Base-by-base conservation (phyloP, 2,113 vertebrate species). In the Tetrao urogallus region DNA sequence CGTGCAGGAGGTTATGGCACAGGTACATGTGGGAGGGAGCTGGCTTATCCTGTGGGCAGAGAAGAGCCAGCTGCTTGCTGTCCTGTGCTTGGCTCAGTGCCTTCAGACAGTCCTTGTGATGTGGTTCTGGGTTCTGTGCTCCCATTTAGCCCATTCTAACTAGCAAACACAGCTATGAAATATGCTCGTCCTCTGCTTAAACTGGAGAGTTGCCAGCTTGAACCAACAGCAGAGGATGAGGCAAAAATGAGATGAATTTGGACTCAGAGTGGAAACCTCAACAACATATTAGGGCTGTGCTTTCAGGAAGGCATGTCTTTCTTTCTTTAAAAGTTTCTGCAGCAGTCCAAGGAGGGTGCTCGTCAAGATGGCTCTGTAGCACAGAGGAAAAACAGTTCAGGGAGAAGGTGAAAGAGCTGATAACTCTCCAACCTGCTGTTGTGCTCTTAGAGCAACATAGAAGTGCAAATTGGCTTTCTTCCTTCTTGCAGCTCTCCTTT, bases 51-150 rank as follows among this genome's bases (percentile, higher is more conserved):
- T 43, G 56, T 32, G 24, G 2, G 56, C 15, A 42, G n/a, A 67
- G 45, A 32, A 27, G 21, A 43, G 22, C 27, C 32, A 24, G 47
- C 20, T 0, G 1, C 65, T 65, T 45, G 38, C 30, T 11, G 8
- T 36, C 34, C 1, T 1, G 11, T n/a, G 7, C 5, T 2, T 0
- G 30, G 43, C 45, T 77, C 3, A 1, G 15, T 71, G 77, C 28
- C 43, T 69, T 60, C 69, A 25, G 47, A 1, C 22, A 45, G 32
- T 9, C 28, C 36, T 40, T 43, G 17, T 69, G 32, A 18, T 45
- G 56, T 2, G 17, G 34, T 27, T 15, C 18, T 3, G 61, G 61
- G 43, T 43, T 11, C 52, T 60, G 21, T 83, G 57, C 69, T 66
- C 2, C 0, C 22, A 1, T 52, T 34, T 56, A 88, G 63, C 57